Evolutionary conservation across 2,888 invertebrate species (phyloP), one percentile per base, ranked within the genome.

Genomic region (Hydroisotoma schaefferi): DNA sequence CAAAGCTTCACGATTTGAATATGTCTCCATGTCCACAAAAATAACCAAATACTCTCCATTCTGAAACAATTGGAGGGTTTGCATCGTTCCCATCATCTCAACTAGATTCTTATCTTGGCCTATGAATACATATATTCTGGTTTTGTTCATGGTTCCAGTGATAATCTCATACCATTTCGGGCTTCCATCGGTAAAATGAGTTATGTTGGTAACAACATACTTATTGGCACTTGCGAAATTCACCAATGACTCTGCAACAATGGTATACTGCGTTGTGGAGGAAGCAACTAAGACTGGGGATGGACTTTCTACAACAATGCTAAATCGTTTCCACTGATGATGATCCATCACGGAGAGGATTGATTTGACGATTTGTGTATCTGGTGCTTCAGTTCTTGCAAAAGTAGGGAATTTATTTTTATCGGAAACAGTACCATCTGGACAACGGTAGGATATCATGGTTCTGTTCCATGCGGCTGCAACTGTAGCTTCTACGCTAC

Each of bases 361-460:
- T 48, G 95, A 95, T 80, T 94, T 94, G 61, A 91, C 92, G 67
- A 95, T 93, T 84, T 94, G 94, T 43, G 88, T 91, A 75, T 94
- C 90, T 40, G 94, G 93, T 26, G 95, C 94, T 78, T 92, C 93
- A 33, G 94, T 89, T 75, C 95, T 83, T 40, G 93, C 93, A 78
- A 95, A 95, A 63, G 94, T 94, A 64, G 90, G 87, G 76, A 91
- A 86, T 67, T 82, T 73, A 5, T 57, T 60, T 70, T 80, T 80
- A 68, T 79, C 81, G 38, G 94, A 93, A 20, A 92, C 90, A 78
- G 85, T 86, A 76, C 90, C 87, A 78, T 94, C 94, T 23, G 93
- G 87, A 80, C 95, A 95, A 89, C 90, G 94, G 79, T 94, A 94
- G 76, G 94, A 92, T 78, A 97, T 90, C 91, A 97, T 94, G 61